Evolutionary conservation across 2,797 vertebrate species (phyloP), one percentile per base, ranked within the genome.

Genomic region (Enteromius anoplus): DNA sequence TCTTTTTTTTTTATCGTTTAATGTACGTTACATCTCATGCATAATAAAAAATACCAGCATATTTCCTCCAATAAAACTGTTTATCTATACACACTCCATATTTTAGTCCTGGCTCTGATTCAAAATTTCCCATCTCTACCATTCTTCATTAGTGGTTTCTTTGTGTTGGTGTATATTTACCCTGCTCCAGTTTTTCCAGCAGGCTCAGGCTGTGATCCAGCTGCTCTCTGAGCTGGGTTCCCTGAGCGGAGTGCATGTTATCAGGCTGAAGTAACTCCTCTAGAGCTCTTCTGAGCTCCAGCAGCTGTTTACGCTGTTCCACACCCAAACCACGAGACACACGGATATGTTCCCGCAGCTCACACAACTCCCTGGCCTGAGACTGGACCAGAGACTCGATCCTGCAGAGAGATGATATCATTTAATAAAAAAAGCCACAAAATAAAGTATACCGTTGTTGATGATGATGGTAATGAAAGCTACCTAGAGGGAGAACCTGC

Each of bases 361-460:
- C 93, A 26, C 96, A 97, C 88, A 97, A 92, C 87, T 98, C 97
- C 80, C 90, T 94, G 75, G 96, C 96, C 90, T 97, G 96, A 0
- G 96, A 97, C 89, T 96, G 96, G 82, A 96, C 94, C 82, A 97
- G 92, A 4, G 96, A 96, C 89, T 97, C 94, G 5, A 96, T 94
- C 66, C 97, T 99, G 91, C 76, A 6, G 6, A 58, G 12, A 40
- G 12, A 14, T 0, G 4, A 51, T 51, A 2, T 26, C 15, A 71
- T 37, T 19, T 26, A 37, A 40, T 15, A 14, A 75, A 55, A 26
- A 40, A 11, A 45, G n/a, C 60, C 5, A 77, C 19, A 42, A 19
- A 2, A 75, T 10, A 3, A 75, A 58, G 12, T 7, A 82, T 5
- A 15, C 51, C 2, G 1, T 64, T 64, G 5, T 55, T 19, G 6